Evolutionary conservation across 2,113 vertebrate genomes (phyloP).

Genomic region (Proteles cristata): DNA sequence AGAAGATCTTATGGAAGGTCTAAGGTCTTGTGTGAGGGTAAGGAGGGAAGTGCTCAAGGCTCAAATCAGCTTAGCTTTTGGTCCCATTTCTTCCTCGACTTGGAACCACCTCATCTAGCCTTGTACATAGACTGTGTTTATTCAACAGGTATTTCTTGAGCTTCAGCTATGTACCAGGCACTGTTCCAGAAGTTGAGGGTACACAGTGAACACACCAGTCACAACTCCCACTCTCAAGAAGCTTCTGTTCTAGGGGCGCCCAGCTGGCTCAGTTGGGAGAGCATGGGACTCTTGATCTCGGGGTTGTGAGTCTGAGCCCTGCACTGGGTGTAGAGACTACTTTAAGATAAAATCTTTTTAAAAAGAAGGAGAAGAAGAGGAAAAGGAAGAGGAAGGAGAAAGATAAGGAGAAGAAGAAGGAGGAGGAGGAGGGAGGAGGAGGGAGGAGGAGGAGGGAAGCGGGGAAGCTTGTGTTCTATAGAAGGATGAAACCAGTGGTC

Average conservation of each 20-base stretch:
- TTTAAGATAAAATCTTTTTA: neutral
- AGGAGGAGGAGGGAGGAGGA: rapidly evolving
- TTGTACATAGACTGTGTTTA: neutral
- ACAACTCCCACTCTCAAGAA: neutral
- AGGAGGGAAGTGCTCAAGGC: neutral
- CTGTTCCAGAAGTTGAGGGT: neutral
- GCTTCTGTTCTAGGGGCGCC: neutral
- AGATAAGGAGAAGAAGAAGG: too few species aligned
- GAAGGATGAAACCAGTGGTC: neutral
- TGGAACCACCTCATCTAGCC: neutral
- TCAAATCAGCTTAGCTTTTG: neutral
- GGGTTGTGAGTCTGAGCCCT: neutral
- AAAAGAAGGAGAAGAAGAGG: neutral
- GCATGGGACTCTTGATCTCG: neutral
- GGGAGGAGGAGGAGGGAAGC: neutral
- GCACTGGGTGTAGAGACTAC: neutral
- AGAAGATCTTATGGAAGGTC: neutral
- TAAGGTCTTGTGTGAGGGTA: neutral
- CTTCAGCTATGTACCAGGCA: too few species aligned
- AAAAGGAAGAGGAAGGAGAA: too few species aligned
- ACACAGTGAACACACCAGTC: neutral
- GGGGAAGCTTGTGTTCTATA: neutral
- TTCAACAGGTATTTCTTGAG: neutral
- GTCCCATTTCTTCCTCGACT: neutral
- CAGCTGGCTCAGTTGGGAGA: neutral